Conservation (phyloP, 2,113 vertebrate species). For the Epinephelus moara region DNA sequence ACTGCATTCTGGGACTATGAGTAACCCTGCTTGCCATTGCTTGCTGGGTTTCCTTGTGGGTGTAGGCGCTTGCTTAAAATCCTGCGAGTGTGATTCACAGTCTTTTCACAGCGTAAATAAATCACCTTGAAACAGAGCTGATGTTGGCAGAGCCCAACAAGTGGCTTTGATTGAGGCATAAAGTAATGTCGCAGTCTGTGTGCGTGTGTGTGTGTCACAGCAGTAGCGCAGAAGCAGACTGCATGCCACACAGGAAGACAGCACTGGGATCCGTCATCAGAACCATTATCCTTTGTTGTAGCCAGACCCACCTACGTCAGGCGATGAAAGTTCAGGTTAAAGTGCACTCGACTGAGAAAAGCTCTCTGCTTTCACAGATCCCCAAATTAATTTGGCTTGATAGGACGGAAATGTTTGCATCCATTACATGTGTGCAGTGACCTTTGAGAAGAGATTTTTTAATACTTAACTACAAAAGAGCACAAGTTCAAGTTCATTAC, state of each 20-base stretch:
- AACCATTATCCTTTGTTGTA: conserved; percentile 87
- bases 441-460: conserved; percentile 23
- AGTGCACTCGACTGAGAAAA: conserved; percentile 83
- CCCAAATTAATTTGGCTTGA: conserved; percentile 78
- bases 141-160: conserved; percentile 65
- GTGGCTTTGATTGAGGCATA: conserved; percentile 76
- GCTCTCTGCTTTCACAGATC: conserved; percentile 73
- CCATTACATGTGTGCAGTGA: conserved; percentile 55
- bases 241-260: conserved; percentile 82
- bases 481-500: conserved; percentile 14
- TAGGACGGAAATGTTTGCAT: conserved; percentile 73
- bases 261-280: conserved; percentile 83
- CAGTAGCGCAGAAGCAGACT: conserved; percentile 60
- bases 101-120: conserved; percentile 64
- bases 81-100: conserved; percentile 45
- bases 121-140: conserved; percentile 68
- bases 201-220: conserved; percentile 38
- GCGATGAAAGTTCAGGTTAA: conserved; percentile 90
- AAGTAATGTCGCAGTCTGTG: conserved; percentile 57
- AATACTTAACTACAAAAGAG: neutral
- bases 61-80: conserved; percentile 25
- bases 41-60: conserved; percentile 23
- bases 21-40: conserved; percentile 37
- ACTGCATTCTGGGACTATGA: conserved; percentile 29
- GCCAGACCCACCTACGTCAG: conserved; percentile 83